phyloP scores from a whole-genome alignment of 2,113 vertebrate genomes.

The Maccullochella peelii region DNA sequence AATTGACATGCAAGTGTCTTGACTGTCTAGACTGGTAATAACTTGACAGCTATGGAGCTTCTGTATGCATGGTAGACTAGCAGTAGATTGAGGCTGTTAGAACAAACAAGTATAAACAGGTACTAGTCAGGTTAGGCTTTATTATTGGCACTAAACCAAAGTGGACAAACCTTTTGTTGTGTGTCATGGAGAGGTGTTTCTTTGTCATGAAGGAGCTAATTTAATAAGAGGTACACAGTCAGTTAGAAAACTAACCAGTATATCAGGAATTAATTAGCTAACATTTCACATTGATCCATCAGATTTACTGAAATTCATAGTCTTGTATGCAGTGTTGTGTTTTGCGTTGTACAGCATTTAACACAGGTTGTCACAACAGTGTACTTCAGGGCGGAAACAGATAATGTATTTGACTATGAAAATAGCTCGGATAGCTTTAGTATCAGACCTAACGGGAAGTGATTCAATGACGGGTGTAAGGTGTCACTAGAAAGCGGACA shows the following conservation, averaged over 20 bases:
- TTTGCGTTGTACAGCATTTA: background rate
- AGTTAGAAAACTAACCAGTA: background rate
- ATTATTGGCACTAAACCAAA: background rate
- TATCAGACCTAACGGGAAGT: slow-evolving; percentile 15
- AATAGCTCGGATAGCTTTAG: background rate
- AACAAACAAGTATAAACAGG: background rate
- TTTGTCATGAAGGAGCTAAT: background rate
- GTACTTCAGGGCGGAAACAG: no score
- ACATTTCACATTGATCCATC: background rate
- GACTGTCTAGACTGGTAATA: fast-evolving
- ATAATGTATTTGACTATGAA: slow-evolving; percentile 18
- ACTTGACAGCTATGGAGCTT: background rate
- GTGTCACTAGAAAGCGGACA: background rate
- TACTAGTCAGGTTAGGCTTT: background rate
- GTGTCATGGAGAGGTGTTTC: slow-evolving; percentile 4
- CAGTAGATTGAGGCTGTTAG: background rate
- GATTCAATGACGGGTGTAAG: background rate
- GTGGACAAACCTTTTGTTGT: slow-evolving; percentile 9
- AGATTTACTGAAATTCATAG: background rate
- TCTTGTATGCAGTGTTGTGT: background rate
- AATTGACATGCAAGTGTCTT: background rate
- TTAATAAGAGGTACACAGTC: background rate
- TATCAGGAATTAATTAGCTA: background rate
- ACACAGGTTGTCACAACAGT: background rate
- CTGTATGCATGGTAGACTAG: background rate